Percentiles rank a stretch among this genome's conserved stretches.
Conservation (phyloP, 2,797 vertebrate species). For the Rhinella marina region DNA sequence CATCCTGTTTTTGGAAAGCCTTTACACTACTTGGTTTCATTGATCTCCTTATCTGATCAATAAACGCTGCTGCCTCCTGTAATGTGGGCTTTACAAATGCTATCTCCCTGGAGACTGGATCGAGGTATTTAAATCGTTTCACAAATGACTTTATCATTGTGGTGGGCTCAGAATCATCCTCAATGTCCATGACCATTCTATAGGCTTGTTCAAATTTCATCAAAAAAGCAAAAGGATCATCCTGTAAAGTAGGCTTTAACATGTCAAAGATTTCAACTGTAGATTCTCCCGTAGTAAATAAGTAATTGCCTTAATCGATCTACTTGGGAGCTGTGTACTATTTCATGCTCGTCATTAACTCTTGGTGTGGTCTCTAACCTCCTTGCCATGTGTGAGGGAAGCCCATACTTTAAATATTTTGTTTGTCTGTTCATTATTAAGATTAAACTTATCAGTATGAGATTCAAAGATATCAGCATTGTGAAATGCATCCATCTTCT, state of each 20-base stretch:
- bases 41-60: not conserved
- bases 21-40: not conserved
- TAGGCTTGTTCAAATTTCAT: not conserved
- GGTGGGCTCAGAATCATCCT: not conserved
- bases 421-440: not conserved
- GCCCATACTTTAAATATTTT: not conserved
- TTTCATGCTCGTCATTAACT: not conserved
- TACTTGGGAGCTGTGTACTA: not conserved
- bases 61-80: not conserved
- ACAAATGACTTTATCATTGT: not conserved
- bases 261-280: not conserved
- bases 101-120: not conserved
- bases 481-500: not conserved
- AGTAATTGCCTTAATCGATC: not conserved
- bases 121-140: not conserved
- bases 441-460: not conserved
- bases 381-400: not conserved
- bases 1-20: not conserved
- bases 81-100: not conserved
- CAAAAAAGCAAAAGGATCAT: not conserved
- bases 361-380: not conserved
- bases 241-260: not conserved
- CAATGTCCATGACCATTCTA: not conserved
- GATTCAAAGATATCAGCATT: slow-evolving; percentile 11
- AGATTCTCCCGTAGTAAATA: not conserved